Evolutionary conservation across 1,140 invertebrate genomes (phyloP).

Genomic region (Heliothis virescens): DNA sequence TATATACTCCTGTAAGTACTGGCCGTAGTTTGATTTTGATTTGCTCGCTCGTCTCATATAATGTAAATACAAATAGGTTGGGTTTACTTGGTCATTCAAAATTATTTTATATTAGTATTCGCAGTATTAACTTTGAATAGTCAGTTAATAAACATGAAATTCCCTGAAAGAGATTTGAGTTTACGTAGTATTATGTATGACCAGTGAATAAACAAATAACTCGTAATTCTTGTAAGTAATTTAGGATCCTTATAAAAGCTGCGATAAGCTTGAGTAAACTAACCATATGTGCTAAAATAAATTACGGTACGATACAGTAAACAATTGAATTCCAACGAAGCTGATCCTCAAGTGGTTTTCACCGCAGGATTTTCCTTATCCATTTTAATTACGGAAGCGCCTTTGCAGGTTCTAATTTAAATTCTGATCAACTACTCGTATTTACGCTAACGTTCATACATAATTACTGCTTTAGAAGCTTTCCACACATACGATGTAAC

Average conservation of each 20-base stretch:
- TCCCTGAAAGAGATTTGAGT: too few relatives aligned
- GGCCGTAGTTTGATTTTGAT: background rate
- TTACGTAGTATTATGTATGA: background rate
- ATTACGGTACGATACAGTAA: constrained; percentile 75
- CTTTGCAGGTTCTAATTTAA: background rate
- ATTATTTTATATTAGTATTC: too few relatives aligned
- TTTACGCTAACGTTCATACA: background rate
- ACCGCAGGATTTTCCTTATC: background rate
- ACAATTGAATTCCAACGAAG: constrained; percentile 68
- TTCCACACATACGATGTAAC: constrained; percentile 51
- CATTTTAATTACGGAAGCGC: background rate
- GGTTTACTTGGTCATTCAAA: too few relatives aligned
- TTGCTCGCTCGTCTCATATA: background rate
- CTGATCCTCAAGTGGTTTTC: background rate
- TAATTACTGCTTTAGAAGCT: constrained; percentile 52
- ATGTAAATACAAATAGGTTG: too few relatives aligned
- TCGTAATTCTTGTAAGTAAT: constrained; percentile 5
- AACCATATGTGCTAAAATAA: constrained; percentile 70
- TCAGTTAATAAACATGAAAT: too few relatives aligned
- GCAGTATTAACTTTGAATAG: too few relatives aligned
- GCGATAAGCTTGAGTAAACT: constrained; percentile 56
- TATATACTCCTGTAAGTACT: background rate
- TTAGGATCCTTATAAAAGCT: constrained; percentile 33
- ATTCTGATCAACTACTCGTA: background rate
- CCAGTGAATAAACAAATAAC: constrained; percentile 1